These are phyloP conservation scores for Montipora capricornis DNA, from an alignment of 64 coral and sea anemone species.

Conservation along the genomic window DNA sequence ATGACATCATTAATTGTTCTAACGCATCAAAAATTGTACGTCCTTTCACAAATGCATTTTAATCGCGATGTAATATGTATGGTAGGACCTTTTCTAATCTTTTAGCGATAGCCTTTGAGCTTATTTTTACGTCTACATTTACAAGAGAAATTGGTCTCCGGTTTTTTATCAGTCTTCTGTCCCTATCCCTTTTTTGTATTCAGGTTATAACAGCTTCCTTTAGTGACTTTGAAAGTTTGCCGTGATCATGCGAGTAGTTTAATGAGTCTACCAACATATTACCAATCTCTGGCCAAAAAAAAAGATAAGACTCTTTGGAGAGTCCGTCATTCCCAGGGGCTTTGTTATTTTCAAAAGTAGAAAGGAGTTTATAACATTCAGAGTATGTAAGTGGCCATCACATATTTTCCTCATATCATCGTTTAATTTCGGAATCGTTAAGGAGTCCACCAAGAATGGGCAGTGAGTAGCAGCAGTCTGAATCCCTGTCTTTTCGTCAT, in stretches of 20 bases:
- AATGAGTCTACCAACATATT: conserved; percentile 15
- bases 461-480: too few species aligned
- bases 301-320: conserved; percentile 21
- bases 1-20: too few species aligned
- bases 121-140: conserved; percentile 66
- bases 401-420: background rate
- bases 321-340: conserved; percentile 34
- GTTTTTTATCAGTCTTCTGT: conserved; percentile 30
- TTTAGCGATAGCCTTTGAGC: conserved; percentile 49
- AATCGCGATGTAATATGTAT: background rate
- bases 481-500: too few species aligned
- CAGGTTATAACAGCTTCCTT: conserved; percentile 43
- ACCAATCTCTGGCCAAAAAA: conserved; percentile 1
- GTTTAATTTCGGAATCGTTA: background rate
- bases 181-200: background rate
- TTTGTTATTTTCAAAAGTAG: conserved; percentile 21
- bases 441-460: too few species aligned
- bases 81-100: conserved; percentile 54
- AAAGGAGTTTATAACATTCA: conserved; percentile 27
- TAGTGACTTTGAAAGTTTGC: conserved; percentile 15
- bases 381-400: background rate
- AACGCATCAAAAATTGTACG: too few species aligned
- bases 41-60: too few species aligned
- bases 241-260: background rate
- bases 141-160: background rate